These are phyloP conservation scores for Leucoptera coffeella DNA, from an alignment of 2,888 invertebrate species.

Conservation along the genomic window DNA sequence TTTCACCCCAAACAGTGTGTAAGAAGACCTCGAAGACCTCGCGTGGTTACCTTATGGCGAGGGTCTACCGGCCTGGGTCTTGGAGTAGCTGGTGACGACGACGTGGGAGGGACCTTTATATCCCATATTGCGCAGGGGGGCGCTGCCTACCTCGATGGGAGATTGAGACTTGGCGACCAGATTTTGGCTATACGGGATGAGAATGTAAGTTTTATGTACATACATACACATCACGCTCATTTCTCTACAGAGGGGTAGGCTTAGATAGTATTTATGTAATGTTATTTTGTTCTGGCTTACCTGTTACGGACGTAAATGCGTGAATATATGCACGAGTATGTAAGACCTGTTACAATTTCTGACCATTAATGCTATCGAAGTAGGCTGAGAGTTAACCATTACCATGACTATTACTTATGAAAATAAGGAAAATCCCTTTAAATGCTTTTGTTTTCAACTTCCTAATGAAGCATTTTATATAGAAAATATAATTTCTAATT, in stretches of 20 bases:
- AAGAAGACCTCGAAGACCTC: slow-evolving; percentile 33
- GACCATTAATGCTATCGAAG: no score
- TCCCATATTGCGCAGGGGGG: slow-evolving; percentile 45
- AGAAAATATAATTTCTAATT: no score
- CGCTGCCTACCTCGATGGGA: slow-evolving; percentile 40
- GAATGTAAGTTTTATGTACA: slow-evolving; percentile 40
- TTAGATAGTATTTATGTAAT: background rate
- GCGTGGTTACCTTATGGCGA: slow-evolving; percentile 38
- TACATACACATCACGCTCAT: no score
- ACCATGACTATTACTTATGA: no score
- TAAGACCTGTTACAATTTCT: no score
- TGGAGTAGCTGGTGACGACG: slow-evolving; percentile 42
- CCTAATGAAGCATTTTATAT: no score
- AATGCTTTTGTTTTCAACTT: no score
- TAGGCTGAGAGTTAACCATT: no score
- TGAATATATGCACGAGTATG: no score
- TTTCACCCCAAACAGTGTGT: slow-evolving; percentile 30
- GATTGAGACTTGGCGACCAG: slow-evolving; percentile 43
- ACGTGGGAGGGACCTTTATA: slow-evolving; percentile 40
- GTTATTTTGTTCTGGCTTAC: background rate
- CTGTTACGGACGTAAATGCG: no score
- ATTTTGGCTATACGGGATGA: slow-evolving; percentile 45
- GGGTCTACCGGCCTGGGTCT: slow-evolving; percentile 38
- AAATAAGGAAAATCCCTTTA: no score
- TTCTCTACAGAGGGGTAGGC: no score